Evolutionary conservation across 1,140 invertebrate species (phyloP), one percentile per base, ranked within the genome.

Genomic region (Augochlora pura): DNA sequence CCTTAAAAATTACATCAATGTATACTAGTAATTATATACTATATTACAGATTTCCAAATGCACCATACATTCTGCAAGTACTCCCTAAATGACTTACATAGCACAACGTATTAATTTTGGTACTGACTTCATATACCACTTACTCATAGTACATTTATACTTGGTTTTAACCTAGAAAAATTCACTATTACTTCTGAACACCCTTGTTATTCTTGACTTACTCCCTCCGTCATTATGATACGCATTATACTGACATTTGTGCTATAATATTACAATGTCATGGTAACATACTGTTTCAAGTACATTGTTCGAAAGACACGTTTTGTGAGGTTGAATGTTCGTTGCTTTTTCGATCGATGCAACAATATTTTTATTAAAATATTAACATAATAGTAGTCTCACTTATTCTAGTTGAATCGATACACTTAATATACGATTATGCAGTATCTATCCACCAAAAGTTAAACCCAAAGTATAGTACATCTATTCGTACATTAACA

Each of bases 401-500:
- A 83, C 82, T 89, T 86, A 87, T 54, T 71, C 77, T 89, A 90
- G 73, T 69, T 86, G 80, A 83, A 90, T 88, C 83, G 72, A 81
- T 88, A 89, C 88, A 88, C 82, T 88, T 88, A 88, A 80, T 83
- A 85, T 88, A 88, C 62, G 79, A 82, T 88, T 88, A 88, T 77
- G 81, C 54, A 52, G 54, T 54, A 82, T 73, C 69, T 88, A 79
- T 67, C 52, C 81, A 81, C 73, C 76, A 84, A 83, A 88, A 84
- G 62, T 88, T 84, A 82, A 88, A 68, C 76, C 85, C 84, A 73
- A 88, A 86, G 84, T 91, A 91, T 91, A 87, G 85, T 92, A 92
- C 91, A 92, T 87, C 87, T 92, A 92, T 87, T 84, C 76, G 76
- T 87, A 90, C 82, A 90, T 90, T 82, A 92, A 92, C 88, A 91